Conservation (phyloP, 1,140 invertebrate species). For the Pachypsylla venusta region DNA sequence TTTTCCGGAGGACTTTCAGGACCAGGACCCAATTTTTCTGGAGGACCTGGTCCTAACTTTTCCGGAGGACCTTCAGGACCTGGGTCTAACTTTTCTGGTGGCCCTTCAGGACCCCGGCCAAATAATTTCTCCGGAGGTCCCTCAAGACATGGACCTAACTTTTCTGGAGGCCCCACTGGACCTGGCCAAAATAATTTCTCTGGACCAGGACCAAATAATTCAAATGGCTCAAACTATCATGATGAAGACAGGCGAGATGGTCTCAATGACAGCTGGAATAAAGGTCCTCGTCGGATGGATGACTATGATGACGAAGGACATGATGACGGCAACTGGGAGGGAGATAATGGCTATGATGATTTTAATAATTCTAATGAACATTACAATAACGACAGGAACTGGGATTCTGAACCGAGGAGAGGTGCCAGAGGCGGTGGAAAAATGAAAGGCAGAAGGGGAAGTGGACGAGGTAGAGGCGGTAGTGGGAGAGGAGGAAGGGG, state of each 20-base stretch:
- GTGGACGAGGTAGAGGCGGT: conserved; percentile 6
- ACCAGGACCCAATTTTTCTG: neutral
- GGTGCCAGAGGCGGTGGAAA: conserved; percentile 7
- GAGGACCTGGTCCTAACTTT: neutral
- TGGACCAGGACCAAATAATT: neutral
- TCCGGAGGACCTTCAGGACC: neutral
- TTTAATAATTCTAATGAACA: neutral
- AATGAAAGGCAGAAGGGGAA: neutral
- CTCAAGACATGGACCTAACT: neutral
- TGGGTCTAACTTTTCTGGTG: neutral
- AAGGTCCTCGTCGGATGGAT: neutral
- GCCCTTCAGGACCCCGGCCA: neutral
- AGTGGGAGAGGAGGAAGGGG: conserved; percentile 9
- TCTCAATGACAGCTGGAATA: conserved; percentile 4
- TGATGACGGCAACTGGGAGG: conserved; percentile 14
- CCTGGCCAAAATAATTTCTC: conserved; percentile 6
- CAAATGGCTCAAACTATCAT: no score
- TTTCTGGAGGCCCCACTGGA: neutral
- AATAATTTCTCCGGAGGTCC: neutral
- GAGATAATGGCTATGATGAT: neutral
- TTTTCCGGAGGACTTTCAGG: neutral
- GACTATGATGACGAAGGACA: conserved; percentile 5
- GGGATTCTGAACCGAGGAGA: neutral
- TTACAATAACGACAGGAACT: neutral
- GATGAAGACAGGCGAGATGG: conserved; percentile 2